These are phyloP conservation scores for Clusia tigrina DNA, from an alignment of 2,888 invertebrate species.

Conservation along the genomic window DNA sequence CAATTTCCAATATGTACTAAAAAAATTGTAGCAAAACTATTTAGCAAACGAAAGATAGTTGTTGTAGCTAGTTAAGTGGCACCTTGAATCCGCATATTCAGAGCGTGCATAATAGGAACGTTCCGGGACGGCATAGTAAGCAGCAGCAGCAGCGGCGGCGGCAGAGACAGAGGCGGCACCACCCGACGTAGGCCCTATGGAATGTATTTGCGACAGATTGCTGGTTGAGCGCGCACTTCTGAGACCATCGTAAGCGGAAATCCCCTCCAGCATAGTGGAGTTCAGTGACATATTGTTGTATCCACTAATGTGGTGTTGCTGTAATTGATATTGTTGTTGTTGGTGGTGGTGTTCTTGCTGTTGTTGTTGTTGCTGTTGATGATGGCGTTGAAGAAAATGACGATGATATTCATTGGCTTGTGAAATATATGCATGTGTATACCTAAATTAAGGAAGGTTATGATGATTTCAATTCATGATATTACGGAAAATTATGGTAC, in stretches of 20 bases:
- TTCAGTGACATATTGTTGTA: slow-evolving; percentile 42
- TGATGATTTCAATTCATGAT: slow-evolving; percentile 33
- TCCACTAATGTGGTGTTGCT: slow-evolving; percentile 21
- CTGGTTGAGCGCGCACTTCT: slow-evolving; percentile 42
- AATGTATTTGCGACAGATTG: slow-evolving; percentile 46
- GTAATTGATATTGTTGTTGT: slow-evolving; percentile 4
- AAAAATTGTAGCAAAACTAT: not conserved
- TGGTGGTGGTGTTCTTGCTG: slow-evolving; percentile 37
- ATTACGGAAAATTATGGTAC: too few species aligned
- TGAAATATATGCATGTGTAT: slow-evolving; percentile 63
- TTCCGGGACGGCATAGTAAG: slow-evolving; percentile 41
- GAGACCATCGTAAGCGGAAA: slow-evolving; percentile 37
- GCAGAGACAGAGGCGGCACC: slow-evolving; percentile 19
- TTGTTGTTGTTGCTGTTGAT: slow-evolving; percentile 44
- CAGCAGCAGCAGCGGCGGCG: slow-evolving; percentile 28
- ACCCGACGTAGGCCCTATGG: slow-evolving; percentile 23
- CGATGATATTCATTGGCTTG: slow-evolving; percentile 63
- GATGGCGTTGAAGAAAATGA: slow-evolving; percentile 48
- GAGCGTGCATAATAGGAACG: slow-evolving; percentile 54
- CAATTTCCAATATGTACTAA: not conserved
- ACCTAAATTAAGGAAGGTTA: slow-evolving; percentile 53
- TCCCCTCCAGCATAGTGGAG: slow-evolving; percentile 48
- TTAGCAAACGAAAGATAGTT: not conserved
- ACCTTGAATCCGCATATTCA: slow-evolving; percentile 58
- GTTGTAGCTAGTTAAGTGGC: slow-evolving; percentile 40